Conservation (phyloP, 2,888 invertebrate genomes). For the Parapristionchus giblindavisi region DNA sequence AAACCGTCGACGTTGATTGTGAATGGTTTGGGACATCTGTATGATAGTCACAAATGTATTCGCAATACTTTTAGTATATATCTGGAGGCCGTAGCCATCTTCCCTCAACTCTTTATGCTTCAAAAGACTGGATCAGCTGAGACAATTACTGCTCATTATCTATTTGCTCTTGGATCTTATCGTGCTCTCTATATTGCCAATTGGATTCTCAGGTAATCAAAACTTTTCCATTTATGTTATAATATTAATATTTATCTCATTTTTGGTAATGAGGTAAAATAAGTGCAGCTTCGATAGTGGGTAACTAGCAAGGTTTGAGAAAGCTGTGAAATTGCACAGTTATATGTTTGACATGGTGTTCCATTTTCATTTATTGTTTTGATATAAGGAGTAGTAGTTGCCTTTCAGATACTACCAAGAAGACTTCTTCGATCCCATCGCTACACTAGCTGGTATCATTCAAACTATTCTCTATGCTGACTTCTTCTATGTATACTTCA, state of each 20-base stretch:
- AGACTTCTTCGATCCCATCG: constrained; percentile 92
- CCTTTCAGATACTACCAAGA: constrained; percentile 86
- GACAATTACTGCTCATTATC: constrained; percentile 85
- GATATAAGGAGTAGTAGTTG: no score
- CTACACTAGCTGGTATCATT: constrained; percentile 93
- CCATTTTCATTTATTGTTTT: not conserved
- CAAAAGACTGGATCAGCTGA: constrained; percentile 92
- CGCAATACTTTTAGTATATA: constrained; percentile 85
- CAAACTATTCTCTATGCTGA: constrained; percentile 89
- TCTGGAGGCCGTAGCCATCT: constrained; percentile 95
- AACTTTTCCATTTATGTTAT: not conserved
- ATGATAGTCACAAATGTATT: no score
- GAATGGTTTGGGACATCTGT: no score
- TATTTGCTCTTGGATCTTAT: constrained; percentile 74
- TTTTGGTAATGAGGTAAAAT: not conserved
- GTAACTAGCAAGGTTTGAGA: not conserved
- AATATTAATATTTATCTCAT: not conserved
- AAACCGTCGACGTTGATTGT: no score
- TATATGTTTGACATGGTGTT: not conserved
- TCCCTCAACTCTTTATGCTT: constrained; percentile 97
- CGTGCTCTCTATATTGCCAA: constrained; percentile 74
- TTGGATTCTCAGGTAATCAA: constrained; percentile 71
- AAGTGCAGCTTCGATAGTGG: not conserved
- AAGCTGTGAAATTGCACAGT: not conserved
- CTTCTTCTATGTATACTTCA: constrained; percentile 99